Conservation (phyloP, 1,140 invertebrate species). For the Cotesia glomerata region DNA sequence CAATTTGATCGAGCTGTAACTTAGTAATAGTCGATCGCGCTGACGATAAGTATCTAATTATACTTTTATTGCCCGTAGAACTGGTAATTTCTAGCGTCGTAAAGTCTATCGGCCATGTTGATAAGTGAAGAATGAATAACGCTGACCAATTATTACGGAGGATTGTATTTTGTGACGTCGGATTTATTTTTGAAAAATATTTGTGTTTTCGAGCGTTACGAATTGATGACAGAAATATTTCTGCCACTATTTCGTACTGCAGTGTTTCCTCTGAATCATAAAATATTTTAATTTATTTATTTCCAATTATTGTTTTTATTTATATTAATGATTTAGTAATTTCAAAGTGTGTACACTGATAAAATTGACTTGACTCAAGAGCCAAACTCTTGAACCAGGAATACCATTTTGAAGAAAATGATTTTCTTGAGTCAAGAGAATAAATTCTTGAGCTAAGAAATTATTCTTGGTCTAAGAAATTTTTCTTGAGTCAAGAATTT, state of each 20-base stretch:
- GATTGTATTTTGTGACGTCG: slow-evolving; percentile 64
- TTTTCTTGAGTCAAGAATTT: no score
- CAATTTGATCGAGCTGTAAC: slow-evolving; percentile 65
- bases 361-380: no score
- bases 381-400: no score
- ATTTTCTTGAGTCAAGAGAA: no score
- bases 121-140: slow-evolving; percentile 67
- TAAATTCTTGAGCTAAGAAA: no score
- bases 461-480: no score
- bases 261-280: slow-evolving; percentile 42
- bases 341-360: no score
- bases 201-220: slow-evolving; percentile 64
- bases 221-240: slow-evolving; percentile 66
- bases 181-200: slow-evolving; percentile 60
- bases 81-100: slow-evolving; percentile 42
- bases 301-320: not conserved
- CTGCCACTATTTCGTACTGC: slow-evolving; percentile 62
- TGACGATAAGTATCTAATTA: slow-evolving; percentile 40
- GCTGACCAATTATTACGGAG: slow-evolving; percentile 67
- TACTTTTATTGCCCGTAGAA: slow-evolving; percentile 13
- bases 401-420: no score
- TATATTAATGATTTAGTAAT: no score
- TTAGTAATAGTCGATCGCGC: slow-evolving; percentile 51
- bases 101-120: slow-evolving; percentile 68
- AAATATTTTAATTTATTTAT: not conserved